Percentiles rank a stretch among this genome's conserved stretches.
These are phyloP conservation scores for Myripristis murdjan DNA, from an alignment of 2,797 vertebrate species.

Conservation along the genomic window DNA sequence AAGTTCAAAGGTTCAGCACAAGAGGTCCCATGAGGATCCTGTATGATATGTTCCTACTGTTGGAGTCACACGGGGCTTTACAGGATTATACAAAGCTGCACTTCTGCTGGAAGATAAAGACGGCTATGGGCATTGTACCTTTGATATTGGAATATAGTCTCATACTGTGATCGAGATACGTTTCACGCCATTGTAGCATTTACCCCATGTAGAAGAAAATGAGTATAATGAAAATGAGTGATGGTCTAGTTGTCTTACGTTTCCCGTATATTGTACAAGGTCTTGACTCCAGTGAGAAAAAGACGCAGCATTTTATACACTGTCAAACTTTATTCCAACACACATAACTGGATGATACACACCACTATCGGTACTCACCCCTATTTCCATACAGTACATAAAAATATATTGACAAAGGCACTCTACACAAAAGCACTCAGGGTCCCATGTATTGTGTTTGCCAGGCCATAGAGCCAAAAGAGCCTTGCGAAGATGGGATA, in stretches of 20 bases:
- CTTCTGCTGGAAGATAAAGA: constrained; percentile 53
- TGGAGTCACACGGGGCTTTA: not conserved
- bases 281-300: too few species aligned
- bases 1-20: constrained; percentile 11
- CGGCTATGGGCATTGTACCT: constrained; percentile 31
- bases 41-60: not conserved
- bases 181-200: constrained; percentile 22
- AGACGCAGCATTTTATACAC: constrained; percentile 26
- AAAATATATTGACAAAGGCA: constrained; percentile 76
- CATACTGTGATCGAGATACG: constrained; percentile 45
- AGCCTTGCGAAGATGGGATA: constrained; percentile 11
- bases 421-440: constrained; percentile 76
- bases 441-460: constrained; percentile 24
- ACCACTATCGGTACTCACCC: constrained; percentile 52
- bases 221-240: not conserved
- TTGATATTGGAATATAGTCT: constrained; percentile 25
- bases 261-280: too few species aligned
- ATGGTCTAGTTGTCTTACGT: not conserved
- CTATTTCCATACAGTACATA: constrained; percentile 77
- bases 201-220: not conserved
- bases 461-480: constrained; percentile 40
- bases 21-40: constrained; percentile 29
- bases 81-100: constrained; percentile 27
- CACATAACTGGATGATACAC: constrained; percentile 67
- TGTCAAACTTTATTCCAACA: constrained; percentile 81